Base-by-base conservation (phyloP, 2,113 vertebrate species). In the Chamaea fasciata region DNA sequence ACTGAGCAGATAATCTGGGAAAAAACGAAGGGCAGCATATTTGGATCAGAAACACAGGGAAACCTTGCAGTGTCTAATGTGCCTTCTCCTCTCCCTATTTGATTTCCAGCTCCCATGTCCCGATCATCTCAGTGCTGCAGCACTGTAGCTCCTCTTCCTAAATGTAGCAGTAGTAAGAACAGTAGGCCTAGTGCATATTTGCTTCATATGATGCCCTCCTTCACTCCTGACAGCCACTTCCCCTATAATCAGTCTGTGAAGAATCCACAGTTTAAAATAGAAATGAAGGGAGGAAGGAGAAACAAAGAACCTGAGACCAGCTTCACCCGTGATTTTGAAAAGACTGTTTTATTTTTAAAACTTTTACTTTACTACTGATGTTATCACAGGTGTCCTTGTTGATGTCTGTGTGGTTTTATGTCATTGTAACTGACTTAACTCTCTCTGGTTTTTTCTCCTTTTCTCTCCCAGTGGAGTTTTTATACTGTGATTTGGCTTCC, bases 401-500 rank as follows among this genome's bases (percentile, higher is more conserved):
- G 19, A 67, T 74, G 11, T 77, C 15, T 75, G 0, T 63, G 39
- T 59, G 23, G 12, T 90, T 92, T 81, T 24, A 22, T 70, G 11
- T 82, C 3, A 33, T 9, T 13, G 9, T 42, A 67, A 35, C 4
- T 89, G 19, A 90, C 35, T 65, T 17, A 47, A 31, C 10, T 10
- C 30, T 79, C 30, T 1, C 77, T 91, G 53, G 77, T 23, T 87
- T 87, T 24, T 7, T 94, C 47, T 92, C 22, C 13, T 63, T 5
- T 94, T 95, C 64, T 70, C 20, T 92, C 53, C 11, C 97, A 99
- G 99, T 98, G 95, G 98, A 99, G 91, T 99, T 99, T 92, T 75
- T 98, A 44, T 98, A 97, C 69, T 90, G 99, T 78, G 98, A 99
- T 92, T 97, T 99, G 98, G 98, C 98, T 31, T 99, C 99, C 12